Evolutionary conservation across 2,888 invertebrate genomes (phyloP), one percentile per base, ranked within the genome.

Genomic region (Hedya salicella): DNA sequence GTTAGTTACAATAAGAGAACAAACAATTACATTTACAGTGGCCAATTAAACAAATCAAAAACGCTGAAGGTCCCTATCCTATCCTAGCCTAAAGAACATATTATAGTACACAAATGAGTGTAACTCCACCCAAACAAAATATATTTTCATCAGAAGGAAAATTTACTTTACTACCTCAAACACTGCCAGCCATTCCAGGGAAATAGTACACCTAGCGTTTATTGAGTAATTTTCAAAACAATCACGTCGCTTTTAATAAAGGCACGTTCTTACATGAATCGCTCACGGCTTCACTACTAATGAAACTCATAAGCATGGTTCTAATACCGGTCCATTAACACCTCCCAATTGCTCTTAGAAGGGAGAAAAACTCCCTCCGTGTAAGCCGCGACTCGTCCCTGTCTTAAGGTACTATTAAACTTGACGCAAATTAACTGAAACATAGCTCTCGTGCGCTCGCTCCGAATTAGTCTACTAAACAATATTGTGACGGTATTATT

Each of bases 231-330:
- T 88, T 83, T 80, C 81, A 90, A 87, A 85, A 86, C 81, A 85
- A 83, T 86, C 89, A 89, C 88, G 89, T 89, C 81, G 75, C 80
- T 80, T 82, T 78, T 89, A 88, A 89, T 87, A 87, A 88, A 83
- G 80, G 84, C 89, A 89, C 89, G 89, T 91, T 75, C 83, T 84
- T 81, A 87, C 85, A 87, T 86, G 87, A 87, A 89, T 89, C 87
- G 86, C 85, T 87, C 78, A 86, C 80, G 85, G 88, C 85, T 87
- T 81, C 80, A 77, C 80, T 82, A 78, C 83, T 91, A 89, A 89
- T 90, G 87, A 88, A 87, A 88, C 82, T 90, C 87, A 89, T 90
- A 88, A 89, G 86, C 85, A 88, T 86, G 86, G 84, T 75, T 85
- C 83, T 89, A 88, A 88, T 85, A 86, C 82, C 76, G 69, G 75